These are phyloP conservation scores for Drosophila multiciliata DNA, from an alignment of 2,888 invertebrate species.

Conservation along the genomic window DNA sequence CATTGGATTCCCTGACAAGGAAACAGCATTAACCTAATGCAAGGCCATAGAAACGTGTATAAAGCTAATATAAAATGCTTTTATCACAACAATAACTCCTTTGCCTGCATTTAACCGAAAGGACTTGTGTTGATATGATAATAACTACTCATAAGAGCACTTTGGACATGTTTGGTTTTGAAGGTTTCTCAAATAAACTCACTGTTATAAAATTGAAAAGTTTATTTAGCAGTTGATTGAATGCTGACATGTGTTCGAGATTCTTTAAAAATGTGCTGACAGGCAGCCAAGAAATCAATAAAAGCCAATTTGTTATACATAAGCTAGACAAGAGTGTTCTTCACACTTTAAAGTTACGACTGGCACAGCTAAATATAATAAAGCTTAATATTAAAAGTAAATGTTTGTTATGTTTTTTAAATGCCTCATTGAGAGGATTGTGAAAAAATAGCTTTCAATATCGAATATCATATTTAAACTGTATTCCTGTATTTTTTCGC, in stretches of 20 bases:
- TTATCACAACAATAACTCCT: constrained; percentile 34
- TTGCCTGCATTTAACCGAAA: constrained; percentile 11
- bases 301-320: background rate
- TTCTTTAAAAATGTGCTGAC: background rate
- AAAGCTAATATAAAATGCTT: constrained; percentile 34
- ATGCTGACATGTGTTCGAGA: background rate
- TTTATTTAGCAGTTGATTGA: constrained; percentile 1
- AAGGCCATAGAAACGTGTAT: constrained; percentile 20
- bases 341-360: background rate
- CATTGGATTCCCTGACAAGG: constrained; percentile 41
- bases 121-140: background rate
- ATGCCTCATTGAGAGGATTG: background rate
- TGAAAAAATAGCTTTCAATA: background rate
- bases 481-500: background rate
- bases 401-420: background rate
- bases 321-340: background rate
- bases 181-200: background rate
- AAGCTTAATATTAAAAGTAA: background rate
- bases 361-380: background rate
- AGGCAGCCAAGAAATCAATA: background rate
- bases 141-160: background rate
- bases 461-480: background rate
- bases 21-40: constrained; percentile 52
- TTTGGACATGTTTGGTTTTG: background rate
- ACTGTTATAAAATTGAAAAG: background rate